These are phyloP conservation scores for Oophaga pumilio DNA, from an alignment of 2,113 vertebrate species.

Conservation along the genomic window DNA sequence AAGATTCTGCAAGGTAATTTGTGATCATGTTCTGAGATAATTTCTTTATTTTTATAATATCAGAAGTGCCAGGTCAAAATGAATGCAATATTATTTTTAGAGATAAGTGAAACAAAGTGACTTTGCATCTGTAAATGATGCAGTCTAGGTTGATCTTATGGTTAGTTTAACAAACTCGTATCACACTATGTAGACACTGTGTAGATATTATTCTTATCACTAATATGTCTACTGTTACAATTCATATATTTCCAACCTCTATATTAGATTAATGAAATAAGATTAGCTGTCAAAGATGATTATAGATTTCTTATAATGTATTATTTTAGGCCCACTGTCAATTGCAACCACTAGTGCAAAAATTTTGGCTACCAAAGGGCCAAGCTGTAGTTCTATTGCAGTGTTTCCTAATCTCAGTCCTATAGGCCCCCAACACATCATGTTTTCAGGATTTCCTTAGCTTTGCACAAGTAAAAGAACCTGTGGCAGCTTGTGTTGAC, in stretches of 20 bases:
- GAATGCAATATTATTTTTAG: conserved; percentile 21
- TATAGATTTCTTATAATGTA: background rate
- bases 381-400: too few relatives aligned
- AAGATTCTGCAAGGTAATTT: conserved; percentile 24
- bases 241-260: background rate
- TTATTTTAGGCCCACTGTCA: too few relatives aligned
- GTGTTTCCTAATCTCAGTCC: too few relatives aligned
- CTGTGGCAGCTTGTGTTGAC: too few relatives aligned
- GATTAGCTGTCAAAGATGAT: background rate
- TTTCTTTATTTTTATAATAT: conserved; percentile 15
- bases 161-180: background rate
- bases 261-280: background rate
- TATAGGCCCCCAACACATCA: too few relatives aligned
- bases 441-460: too few relatives aligned
- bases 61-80: background rate
- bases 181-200: too few relatives aligned
- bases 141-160: conserved; percentile 1
- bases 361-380: too few relatives aligned
- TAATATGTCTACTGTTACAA: background rate
- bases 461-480: too few relatives aligned
- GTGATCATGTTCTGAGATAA: conserved; percentile 14
- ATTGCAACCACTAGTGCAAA: too few relatives aligned
- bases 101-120: conserved; percentile 6
- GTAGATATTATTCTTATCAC: background rate
- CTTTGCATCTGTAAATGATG: background rate